Base-by-base conservation (phyloP, 2,113 vertebrate genomes). In the Gavialis gangeticus region DNA sequence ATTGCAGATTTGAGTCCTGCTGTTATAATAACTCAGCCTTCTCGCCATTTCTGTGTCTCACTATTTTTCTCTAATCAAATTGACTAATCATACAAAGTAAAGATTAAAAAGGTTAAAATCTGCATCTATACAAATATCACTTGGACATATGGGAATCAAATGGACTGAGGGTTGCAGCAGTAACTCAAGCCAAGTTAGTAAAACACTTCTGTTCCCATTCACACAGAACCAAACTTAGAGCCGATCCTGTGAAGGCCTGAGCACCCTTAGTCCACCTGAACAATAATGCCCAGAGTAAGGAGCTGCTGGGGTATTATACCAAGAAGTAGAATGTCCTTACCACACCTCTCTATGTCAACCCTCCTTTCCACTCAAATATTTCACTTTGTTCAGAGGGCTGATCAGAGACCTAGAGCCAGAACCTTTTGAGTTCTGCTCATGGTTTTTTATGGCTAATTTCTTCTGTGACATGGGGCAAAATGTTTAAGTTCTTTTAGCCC, bases 81-180 rank as follows among this genome's bases (percentile, higher is more conserved):
- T 85, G 83, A 92, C 92, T 95, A 96, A 94, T 96, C 91, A 88
- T 75, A 91, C 91, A 97, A 96, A 96, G 89, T 94, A 95, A 96
- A 96, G 80, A 92, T 94, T 88, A 95, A 96, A 97, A 97, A 97
- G 95, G 95, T 97, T 98, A 97, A 96, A 96, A 96, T 96, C 92
- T 97, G 82, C 91, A 88, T 97, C 75, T 81, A 64, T 80, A 96
- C 66, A 96, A 96, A 96, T 97, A 95, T 88, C 91, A 96, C 75
- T 88, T 85, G 76, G 75, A 83, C 93, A 91, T 95, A 75, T 27
- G 91, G 92, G 91, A 97, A 85, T 3, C 63, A 46, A 91, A 84
- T 2, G 1, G 88, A 66, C 93, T 0, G 0, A 92, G 82, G 19
- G 0, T 79, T 89, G 85, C 58, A 77, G 69, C 25, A 78, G 16